Evolutionary conservation across 2,797 vertebrate genomes (phyloP), one percentile per base, ranked within the genome.

Genomic region (Macrochelys suwanniensis): DNA sequence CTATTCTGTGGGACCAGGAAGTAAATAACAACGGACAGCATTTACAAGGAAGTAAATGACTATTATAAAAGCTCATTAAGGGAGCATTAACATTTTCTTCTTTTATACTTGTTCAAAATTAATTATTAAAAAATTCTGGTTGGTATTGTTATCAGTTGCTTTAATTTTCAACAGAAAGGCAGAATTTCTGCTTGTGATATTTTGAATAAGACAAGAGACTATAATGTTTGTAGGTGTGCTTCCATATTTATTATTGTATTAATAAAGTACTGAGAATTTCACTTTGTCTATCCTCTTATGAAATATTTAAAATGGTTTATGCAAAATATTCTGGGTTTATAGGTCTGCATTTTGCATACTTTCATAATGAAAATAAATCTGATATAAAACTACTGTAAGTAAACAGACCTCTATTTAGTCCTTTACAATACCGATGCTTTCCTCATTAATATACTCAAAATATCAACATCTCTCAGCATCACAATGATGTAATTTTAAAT

Each of bases 321-420:
- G 0, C 84, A 87, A 94, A 94, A 83, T 87, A 54, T 89, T 96
- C 97, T 74, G 88, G 95, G 81, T 91, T 95, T 94, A 94, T 93
- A 95, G 95, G 86, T 94, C 88, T 80, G 88, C 85, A 91, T 95
- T 89, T 95, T 88, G 88, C 88, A 88, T 96, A 96, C 94, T 97
- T 97, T 89, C 87, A 50, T 97, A 94, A 96, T 95, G 94, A 92
- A 94, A 88, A 93, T 80, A 96, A 96, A 33, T 96, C 91, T 96
- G 53, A 90, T 97, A 97, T 96, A 78, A 94, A 91, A 93, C 88
- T 81, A 91, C 71, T 93, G 68, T 88, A 82, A 88, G 91, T 96
- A 95, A 88, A 85, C 33, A 11, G 15, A 95, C 85, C 83, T 94
- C 94, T 95, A 2, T 91, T 94, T 97, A 96, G 91, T 95, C 90